These are phyloP conservation scores for Hypotaenidia okinawae DNA, from an alignment of 2,797 vertebrate genomes.

Conservation along the genomic window DNA sequence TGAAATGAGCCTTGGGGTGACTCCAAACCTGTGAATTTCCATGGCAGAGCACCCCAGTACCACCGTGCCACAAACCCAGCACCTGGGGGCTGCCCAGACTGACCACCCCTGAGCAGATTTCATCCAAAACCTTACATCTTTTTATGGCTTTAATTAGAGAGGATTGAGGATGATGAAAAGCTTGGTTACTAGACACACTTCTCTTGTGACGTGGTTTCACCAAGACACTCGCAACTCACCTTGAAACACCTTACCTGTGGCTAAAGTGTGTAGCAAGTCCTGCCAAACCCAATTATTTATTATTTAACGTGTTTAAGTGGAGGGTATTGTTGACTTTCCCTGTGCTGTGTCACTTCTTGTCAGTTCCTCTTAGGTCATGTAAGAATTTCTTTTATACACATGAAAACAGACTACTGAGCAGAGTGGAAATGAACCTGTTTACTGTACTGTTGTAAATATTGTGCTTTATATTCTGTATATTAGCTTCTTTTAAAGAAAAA, in stretches of 20 bases:
- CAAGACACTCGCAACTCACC: background rate
- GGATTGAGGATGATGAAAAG: background rate
- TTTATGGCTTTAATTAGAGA: background rate
- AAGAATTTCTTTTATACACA: conserved; percentile 62
- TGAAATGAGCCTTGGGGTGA: background rate
- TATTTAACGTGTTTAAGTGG: background rate
- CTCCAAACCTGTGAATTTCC: background rate
- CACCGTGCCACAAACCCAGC: background rate
- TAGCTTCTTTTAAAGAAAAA: conserved; percentile 72
- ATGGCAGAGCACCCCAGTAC: background rate
- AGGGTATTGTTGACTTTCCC: background rate
- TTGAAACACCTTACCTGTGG: background rate
- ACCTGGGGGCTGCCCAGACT: background rate
- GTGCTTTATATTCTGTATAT: conserved; percentile 84
- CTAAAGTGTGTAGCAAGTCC: background rate
- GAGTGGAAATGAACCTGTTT: conserved; percentile 71
- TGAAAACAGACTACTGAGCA: conserved; percentile 69
- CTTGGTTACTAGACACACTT: background rate
- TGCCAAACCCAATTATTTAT: conserved; percentile 21
- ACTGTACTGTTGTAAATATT: conserved; percentile 78
- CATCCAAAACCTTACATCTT: background rate
- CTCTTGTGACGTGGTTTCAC: background rate
- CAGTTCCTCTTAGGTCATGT: conserved; percentile 26
- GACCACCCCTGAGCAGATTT: background rate
- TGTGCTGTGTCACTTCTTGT: conserved; percentile 45